Base-by-base conservation (phyloP, 1,140 invertebrate species). In the Microplitis demolitor region DNA sequence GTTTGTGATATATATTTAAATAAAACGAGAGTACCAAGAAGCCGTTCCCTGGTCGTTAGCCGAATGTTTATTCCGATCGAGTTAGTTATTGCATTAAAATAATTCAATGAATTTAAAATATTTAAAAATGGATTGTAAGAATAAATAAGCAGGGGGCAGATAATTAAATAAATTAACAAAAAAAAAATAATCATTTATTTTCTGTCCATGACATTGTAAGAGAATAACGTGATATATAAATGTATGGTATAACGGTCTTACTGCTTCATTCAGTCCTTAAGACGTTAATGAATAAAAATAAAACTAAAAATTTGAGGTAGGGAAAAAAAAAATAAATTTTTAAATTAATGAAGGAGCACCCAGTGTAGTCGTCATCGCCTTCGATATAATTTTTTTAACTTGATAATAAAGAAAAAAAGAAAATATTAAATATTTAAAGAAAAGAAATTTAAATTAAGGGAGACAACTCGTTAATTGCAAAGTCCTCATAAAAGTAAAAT, bases 171-270 rank as follows among this genome's bases (percentile, higher is more conserved):
- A 79, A 76, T 24, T 24, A 1, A 1, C 79, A 74, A 78, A 69
- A 83, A 77, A 76, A 80, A 77, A 78, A 70, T 24, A 70, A 61
- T 70, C 78, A 80, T 84, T 85, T 87, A 83, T 81, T 83, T 85
- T 83, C 83, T 80, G 78, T 84, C 82, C 83, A 85, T 85, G 82
- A 84, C 84, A 85, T 80, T 81, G 77, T 78, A 81, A 79, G 72
- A 78, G 77, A 76, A 73, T 71, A 78, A 78, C 78, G 76, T 80
- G 76, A 81, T 82, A 83, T 82, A 79, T 77, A 80, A 75, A 79
- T 79, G 53, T 80, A 74, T 72, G 75, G 76, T 3, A 71, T 35
- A 16, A 67, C 53, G 35, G 56, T 16, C 50, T 14, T 63, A 63
- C 60, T 63, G 14, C 33, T 63, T 62, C 60, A 63, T 63, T 62